Conservation (phyloP, 1,140 invertebrate genomes). For the Drosophila arizonae region DNA sequence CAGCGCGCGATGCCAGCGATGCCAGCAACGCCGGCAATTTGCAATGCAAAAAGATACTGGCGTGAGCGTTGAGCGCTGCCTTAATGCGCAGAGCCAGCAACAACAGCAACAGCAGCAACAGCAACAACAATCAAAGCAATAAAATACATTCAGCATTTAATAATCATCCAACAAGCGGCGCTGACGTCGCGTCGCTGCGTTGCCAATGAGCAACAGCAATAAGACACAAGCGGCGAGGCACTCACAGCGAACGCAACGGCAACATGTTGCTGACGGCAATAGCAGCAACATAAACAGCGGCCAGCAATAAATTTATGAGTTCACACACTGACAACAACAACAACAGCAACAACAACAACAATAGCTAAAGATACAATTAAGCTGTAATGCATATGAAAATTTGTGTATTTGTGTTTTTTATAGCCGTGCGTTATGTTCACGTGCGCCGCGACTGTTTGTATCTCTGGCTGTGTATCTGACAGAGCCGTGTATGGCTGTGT, state of each 20-base stretch:
- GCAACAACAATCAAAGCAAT: constrained; percentile 70
- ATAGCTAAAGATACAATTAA: constrained; percentile 65
- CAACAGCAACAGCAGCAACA: constrained; percentile 56
- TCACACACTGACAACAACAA: constrained; percentile 41
- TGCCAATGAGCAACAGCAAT: constrained; percentile 8
- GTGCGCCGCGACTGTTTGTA: constrained; percentile 66
- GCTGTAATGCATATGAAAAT: constrained; percentile 77
- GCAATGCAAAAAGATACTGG: constrained; percentile 64
- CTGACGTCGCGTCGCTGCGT: constrained; percentile 8
- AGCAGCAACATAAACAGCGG: constrained; percentile 12
- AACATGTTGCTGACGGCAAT: constrained; percentile 41
- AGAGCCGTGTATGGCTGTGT: neutral
- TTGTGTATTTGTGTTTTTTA: constrained; percentile 61
- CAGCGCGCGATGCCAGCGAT: constrained; percentile 38
- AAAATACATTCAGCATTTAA: constrained; percentile 79
- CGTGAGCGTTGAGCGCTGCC: constrained; percentile 18
- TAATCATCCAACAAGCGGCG: constrained; percentile 55
- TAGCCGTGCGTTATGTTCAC: constrained; percentile 74
- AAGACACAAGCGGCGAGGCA: constrained; percentile 37
- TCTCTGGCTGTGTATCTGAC: constrained; percentile 33
- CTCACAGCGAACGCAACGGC: constrained; percentile 43
- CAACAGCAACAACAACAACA: constrained; percentile 33
- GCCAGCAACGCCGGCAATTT: constrained; percentile 63
- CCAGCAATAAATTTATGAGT: constrained; percentile 61
- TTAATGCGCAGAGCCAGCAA: constrained; percentile 28